These are phyloP conservation scores for Hylia prasina DNA, from an alignment of 2,113 vertebrate species.

Conservation along the genomic window DNA sequence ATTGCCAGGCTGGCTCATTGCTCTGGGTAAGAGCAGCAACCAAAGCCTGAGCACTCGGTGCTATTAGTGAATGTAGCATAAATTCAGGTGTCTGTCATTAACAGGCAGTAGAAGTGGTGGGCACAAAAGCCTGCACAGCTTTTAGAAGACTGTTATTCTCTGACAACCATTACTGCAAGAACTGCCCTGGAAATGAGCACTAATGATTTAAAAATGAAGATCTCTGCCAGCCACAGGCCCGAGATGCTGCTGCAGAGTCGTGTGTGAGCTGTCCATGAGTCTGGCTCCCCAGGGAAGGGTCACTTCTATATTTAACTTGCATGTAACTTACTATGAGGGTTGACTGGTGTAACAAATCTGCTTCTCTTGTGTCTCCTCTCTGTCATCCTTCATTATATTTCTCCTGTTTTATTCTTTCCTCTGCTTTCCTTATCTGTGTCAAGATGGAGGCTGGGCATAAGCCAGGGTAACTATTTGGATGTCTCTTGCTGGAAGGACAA, in stretches of 20 bases:
- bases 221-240: not conserved
- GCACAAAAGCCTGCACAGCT: not conserved
- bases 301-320: conserved; percentile 15
- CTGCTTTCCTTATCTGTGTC: not conserved
- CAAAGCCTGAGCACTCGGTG: not conserved
- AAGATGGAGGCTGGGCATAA: not conserved
- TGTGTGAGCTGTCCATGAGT: not conserved
- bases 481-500: not conserved
- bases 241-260: not conserved
- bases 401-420: not conserved
- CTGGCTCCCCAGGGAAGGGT: not conserved
- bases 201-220: not conserved
- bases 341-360: not conserved
- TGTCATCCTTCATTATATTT: not conserved
- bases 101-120: not conserved
- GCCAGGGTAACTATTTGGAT: not conserved
- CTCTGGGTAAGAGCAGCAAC: not conserved
- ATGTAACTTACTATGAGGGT: not conserved
- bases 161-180: not conserved
- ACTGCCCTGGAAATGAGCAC: not conserved
- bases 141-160: not conserved
- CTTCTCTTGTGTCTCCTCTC: not conserved
- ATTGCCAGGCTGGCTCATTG: not conserved
- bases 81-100: conserved; percentile 50
- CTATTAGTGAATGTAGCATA: not conserved